Conservation (phyloP, 2,113 vertebrate genomes). For the Pseudonaja textilis region DNA sequence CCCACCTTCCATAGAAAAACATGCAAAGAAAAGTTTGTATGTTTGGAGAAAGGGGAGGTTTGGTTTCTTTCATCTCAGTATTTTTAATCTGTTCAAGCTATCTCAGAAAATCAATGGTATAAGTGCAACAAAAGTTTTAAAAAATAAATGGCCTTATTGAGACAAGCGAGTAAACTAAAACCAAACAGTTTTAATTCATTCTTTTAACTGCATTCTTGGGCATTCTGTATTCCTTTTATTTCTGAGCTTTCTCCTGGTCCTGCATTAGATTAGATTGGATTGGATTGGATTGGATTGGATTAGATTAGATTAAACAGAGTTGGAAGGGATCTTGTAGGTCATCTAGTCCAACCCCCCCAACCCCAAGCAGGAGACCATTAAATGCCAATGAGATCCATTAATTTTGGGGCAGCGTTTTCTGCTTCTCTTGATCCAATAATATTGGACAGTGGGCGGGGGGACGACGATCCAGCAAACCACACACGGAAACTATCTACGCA, state of each 20-base stretch:
- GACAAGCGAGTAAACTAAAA: not conserved
- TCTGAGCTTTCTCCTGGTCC: no score
- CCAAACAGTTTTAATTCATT: not conserved
- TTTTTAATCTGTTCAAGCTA: not conserved
- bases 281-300: no score
- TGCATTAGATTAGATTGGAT: not conserved
- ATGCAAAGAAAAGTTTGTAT: not conserved
- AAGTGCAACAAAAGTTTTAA: not conserved
- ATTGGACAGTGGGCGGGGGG: not conserved
- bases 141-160: not conserved
- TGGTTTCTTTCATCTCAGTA: not conserved
- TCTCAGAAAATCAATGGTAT: not conserved
- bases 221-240: not conserved
- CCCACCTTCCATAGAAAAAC: not conserved
- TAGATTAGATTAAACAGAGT: no score
- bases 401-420: not conserved
- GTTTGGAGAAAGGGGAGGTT: not conserved
- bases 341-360: no score
- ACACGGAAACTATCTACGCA: not conserved
- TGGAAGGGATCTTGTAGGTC: no score
- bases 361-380: not conserved
- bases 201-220: not conserved
- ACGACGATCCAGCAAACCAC: accelerated
- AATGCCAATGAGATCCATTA: not conserved
- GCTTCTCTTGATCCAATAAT: not conserved